Evolutionary conservation across 2,113 vertebrate genomes (phyloP).

Genomic region (Ailuropoda melanoleuca): DNA sequence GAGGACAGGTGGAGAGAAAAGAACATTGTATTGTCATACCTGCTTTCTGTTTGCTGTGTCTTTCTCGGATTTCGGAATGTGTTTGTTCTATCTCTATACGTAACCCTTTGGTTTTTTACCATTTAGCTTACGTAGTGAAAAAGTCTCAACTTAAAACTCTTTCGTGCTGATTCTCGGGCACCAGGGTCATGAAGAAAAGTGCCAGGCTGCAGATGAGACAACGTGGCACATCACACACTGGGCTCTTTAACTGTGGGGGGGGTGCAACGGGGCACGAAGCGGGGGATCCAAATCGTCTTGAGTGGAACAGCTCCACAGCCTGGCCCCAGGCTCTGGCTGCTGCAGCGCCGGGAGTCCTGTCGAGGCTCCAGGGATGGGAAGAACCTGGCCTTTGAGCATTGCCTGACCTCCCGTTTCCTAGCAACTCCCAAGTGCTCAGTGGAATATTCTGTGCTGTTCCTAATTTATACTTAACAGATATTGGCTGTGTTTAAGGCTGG

Average conservation of each 20-base stretch:
- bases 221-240: accelerated
- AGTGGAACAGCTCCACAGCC: accelerated
- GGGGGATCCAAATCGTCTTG: accelerated
- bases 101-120: not conserved
- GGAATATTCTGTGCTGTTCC: slow-evolving; percentile 71
- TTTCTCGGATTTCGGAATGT: not conserved
- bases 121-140: not conserved
- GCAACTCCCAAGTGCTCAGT: slow-evolving; percentile 80
- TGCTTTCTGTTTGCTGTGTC: not conserved
- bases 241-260: not conserved
- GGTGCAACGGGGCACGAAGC: accelerated
- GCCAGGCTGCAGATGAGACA: not conserved
- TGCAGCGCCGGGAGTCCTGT: not conserved
- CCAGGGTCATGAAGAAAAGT: not conserved
- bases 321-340: not conserved
- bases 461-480: slow-evolving; percentile 79
- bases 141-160: not conserved
- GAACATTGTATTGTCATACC: accelerated
- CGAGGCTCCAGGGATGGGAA: slow-evolving; percentile 70
- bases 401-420: slow-evolving; percentile 85
- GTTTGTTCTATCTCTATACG: not conserved
- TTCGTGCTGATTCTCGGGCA: not conserved
- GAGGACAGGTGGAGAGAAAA: not conserved
- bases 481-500: slow-evolving; percentile 71
- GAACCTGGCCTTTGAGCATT: slow-evolving; percentile 79